These are phyloP conservation scores for Agraylea sexmaculata DNA, from an alignment of 1,140 invertebrate species.

Conservation along the genomic window DNA sequence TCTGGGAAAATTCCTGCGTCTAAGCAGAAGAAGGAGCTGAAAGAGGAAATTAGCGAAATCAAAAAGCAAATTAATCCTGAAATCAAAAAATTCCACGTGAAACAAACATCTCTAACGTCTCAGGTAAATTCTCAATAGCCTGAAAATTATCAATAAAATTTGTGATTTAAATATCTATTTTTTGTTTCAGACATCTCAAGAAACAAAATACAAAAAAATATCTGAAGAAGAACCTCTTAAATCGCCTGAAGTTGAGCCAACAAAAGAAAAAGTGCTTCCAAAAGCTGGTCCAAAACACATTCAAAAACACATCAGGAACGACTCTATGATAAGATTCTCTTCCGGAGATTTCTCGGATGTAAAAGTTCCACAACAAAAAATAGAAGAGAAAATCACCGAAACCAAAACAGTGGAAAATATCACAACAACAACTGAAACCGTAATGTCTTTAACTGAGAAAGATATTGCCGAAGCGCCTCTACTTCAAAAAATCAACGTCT, in stretches of 20 bases:
- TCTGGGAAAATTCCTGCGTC: constrained; percentile 53
- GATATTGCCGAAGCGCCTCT: constrained; percentile 37
- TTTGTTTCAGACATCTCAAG: neutral
- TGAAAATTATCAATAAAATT: neutral
- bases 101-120: constrained; percentile 14
- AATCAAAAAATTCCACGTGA: constrained; percentile 37
- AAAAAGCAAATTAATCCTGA: constrained; percentile 49
- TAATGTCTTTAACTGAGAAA: constrained; percentile 29
- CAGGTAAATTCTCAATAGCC: constrained; percentile 6
- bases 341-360: constrained; percentile 40
- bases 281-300: constrained; percentile 40
- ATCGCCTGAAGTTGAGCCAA: constrained; percentile 13
- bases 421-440: constrained; percentile 14
- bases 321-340: constrained; percentile 38
- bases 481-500: constrained; percentile 36
- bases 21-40: constrained; percentile 53
- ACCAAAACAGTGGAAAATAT: constrained; percentile 20
- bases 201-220: too few relatives aligned
- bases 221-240: too few relatives aligned
- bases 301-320: constrained; percentile 40
- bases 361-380: constrained; percentile 36
- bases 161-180: constrained; percentile 3
- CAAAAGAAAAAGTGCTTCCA: constrained; percentile 25
- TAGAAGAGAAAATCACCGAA: constrained; percentile 30
- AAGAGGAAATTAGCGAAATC: constrained; percentile 55